phyloP scores from a whole-genome alignment of 92 coral and sea anemone genomes.

The Parazoanthus atlanticus region DNA sequence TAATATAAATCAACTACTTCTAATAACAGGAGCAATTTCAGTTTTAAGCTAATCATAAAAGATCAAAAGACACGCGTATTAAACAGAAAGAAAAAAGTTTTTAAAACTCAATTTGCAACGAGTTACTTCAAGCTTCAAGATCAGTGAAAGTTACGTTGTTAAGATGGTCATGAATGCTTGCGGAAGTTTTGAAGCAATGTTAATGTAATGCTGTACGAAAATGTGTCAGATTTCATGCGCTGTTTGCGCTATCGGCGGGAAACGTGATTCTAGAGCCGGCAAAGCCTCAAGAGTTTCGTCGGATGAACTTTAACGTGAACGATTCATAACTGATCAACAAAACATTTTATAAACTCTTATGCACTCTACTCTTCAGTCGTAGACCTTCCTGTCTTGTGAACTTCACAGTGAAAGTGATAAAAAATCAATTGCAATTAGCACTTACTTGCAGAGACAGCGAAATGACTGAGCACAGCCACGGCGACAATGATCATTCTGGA shows the following conservation, averaged over 20 bases:
- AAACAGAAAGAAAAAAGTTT: no score
- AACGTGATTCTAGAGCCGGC: not conserved
- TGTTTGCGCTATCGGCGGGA: no score
- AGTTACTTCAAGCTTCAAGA: not conserved
- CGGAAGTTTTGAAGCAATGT: not conserved
- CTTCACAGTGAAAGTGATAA: not conserved
- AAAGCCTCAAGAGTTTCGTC: not conserved
- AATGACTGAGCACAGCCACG: not conserved
- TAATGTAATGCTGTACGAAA: no score
- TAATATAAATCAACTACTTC: no score
- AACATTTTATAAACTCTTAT: no score
- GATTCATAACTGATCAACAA: not conserved
- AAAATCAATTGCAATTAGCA: not conserved
- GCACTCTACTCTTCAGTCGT: not conserved
- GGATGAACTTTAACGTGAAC: no score
- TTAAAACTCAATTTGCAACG: not conserved
- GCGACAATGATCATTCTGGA: not conserved
- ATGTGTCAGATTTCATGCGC: no score
- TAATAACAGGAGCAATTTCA: no score
- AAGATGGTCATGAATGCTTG: not conserved
- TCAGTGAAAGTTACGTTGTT: not conserved
- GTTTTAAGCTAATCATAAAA: no score
- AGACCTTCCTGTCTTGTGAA: not conserved
- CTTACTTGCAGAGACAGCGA: not conserved
- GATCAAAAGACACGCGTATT: not conserved